Percentiles rank a stretch among this genome's conserved stretches.
These are phyloP conservation scores for Megaceryle alcyon DNA, from an alignment of 2,797 vertebrate genomes.

Conservation along the genomic window DNA sequence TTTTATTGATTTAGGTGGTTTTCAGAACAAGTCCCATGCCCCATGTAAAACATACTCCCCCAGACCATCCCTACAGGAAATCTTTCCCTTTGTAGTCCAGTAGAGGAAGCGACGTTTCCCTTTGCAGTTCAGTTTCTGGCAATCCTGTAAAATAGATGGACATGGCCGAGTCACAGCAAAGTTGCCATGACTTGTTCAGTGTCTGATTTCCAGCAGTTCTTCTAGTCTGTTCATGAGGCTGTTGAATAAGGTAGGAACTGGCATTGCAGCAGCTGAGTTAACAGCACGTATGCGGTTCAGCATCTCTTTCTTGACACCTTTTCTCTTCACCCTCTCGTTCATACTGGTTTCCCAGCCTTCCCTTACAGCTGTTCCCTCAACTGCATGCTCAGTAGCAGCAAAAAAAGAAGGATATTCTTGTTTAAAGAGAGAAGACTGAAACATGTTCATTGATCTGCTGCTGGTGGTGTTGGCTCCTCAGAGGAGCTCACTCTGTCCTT, in stretches of 20 bases:
- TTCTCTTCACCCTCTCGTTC: neutral
- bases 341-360: neutral
- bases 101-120: neutral
- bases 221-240: neutral
- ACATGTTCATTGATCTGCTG: neutral
- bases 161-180: neutral
- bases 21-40: neutral
- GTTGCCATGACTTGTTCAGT: neutral
- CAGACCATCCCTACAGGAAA: neutral
- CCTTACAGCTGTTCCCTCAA: neutral
- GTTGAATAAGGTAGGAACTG: neutral
- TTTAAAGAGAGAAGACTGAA: neutral
- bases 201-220: neutral
- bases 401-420: neutral
- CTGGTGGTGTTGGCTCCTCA: neutral
- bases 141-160: neutral
- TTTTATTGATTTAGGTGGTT: neutral
- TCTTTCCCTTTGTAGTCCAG: neutral
- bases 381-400: neutral
- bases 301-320: constrained; percentile 2
- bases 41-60: neutral
- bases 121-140: neutral
- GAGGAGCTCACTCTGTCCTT: neutral
- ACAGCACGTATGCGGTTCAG: neutral
- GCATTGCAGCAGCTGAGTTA: neutral